Conservation (phyloP, 37 sponge, comb jelly and placozoan species). For the Tethya wilhelma region DNA sequence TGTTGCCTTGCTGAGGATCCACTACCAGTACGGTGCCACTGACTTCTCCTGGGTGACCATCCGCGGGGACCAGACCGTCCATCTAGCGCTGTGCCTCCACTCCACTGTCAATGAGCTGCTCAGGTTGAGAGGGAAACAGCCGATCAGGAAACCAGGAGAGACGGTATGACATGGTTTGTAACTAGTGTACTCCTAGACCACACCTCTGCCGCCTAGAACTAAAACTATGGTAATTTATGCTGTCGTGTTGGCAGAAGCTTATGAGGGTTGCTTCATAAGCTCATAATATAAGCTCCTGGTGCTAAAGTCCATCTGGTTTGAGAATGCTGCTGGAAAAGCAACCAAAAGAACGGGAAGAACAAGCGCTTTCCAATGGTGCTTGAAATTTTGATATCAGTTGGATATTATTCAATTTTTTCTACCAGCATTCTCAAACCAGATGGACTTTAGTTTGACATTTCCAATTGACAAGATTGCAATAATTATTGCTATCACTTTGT, state of each 20-base stretch:
- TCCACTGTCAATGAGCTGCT: conserved; percentile 40
- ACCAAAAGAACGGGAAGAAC: too few species aligned
- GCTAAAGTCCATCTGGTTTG: too few species aligned
- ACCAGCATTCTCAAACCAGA: too few species aligned
- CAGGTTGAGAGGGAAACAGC: conserved; percentile 3
- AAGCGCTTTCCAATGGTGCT: too few species aligned
- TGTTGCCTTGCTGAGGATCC: conserved; percentile 9
- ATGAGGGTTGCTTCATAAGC: not conserved
- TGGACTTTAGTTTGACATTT: too few species aligned
- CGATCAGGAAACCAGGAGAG: not conserved
- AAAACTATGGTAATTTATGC: not conserved
- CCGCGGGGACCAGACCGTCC: not conserved
- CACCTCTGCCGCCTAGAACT: not conserved
- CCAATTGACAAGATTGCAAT: not conserved
- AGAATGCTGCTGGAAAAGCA: too few species aligned
- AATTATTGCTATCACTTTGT: not conserved
- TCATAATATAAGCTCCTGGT: not conserved
- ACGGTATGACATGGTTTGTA: not conserved
- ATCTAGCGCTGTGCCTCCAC: conserved; percentile 43
- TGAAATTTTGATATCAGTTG: too few species aligned
- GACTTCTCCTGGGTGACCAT: conserved; percentile 24
- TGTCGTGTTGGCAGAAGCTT: not conserved
- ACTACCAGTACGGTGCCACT: conserved; percentile 19
- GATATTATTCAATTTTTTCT: too few species aligned
- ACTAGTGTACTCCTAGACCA: not conserved